Percentiles rank a stretch among this genome's conserved stretches.
These are phyloP conservation scores for Sebastes hubbsi DNA, from an alignment of 2,797 vertebrate species.

Conservation along the genomic window DNA sequence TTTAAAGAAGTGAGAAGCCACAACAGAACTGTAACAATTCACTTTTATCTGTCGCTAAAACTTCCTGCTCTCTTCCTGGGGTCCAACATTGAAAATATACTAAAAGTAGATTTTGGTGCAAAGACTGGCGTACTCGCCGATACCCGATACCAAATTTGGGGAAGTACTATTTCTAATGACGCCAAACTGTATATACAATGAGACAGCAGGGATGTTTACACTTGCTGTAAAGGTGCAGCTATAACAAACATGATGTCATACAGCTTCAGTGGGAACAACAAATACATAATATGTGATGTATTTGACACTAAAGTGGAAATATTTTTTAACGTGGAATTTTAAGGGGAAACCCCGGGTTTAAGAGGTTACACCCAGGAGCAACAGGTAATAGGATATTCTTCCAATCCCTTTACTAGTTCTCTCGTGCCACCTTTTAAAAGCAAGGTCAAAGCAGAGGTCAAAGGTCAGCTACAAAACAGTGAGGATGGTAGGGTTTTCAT, in stretches of 20 bases:
- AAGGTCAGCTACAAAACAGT: neutral
- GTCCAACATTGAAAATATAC: neutral
- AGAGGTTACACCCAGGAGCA: neutral
- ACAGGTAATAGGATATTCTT: conserved; percentile 8
- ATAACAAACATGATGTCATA: neutral
- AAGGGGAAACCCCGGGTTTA: neutral
- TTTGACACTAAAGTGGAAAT: neutral
- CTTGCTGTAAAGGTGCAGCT: neutral
- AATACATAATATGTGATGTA: neutral
- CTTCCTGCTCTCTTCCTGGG: neutral
- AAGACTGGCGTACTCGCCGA: no score
- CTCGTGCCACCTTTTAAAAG: neutral
- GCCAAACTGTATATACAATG: neutral
- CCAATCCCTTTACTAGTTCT: neutral
- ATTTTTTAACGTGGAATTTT: neutral
- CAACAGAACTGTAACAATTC: neutral
- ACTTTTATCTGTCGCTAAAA: neutral
- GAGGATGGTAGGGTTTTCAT: neutral
- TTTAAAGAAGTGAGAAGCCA: neutral
- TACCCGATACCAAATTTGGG: no score
- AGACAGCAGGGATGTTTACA: neutral
- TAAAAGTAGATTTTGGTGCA: neutral
- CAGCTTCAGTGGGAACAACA: neutral
- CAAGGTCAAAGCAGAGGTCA: conserved; percentile 13
- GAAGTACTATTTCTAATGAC: neutral